Base-by-base conservation (phyloP, 23 tunicate species). In the Clavelina lepadiformis region DNA sequence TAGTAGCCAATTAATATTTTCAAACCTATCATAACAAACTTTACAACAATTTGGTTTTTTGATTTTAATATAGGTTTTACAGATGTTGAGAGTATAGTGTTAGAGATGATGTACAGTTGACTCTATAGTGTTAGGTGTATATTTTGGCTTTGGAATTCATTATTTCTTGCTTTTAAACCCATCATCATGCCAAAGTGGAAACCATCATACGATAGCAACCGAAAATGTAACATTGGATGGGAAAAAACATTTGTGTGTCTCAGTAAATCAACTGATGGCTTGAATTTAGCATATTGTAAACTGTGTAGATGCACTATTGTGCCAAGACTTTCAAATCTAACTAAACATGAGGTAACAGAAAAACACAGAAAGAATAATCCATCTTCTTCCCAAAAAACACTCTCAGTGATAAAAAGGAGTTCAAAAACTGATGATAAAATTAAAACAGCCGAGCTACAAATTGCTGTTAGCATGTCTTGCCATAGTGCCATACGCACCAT, bases 381-480 rank as follows among this genome's bases (percentile, higher is more conserved):
- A 8, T 41, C 65, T 13, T 37, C 27, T 35, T 19, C 69, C 69
- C n/a, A 63, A 63, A 63, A 63, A 36, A 63, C 37, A 63, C 29
- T 23, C 65, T 28, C 37, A 11, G 31, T 38, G 31, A 11, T n/a
- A n/a, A n/a, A n/a, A n/a, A n/a, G n/a, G n/a, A n/a, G n/a, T n/a
- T n/a, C n/a, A n/a, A n/a, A 36, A 59, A 25, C 31, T 13, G 33
- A 47, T 46, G 58, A 45, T 46, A 29, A 34, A 19, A n/a, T 45
- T 3, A 67, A 67, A 46, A 44, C 22, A 46, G 58, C 33, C 11
- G 44, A 46, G 27, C 34, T 67, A 5, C 32, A 67, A 19, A 28
- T 67, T 18, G 72, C 72, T 46, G 72, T 36, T 19, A 25, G 46
- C 15, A 67, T 67, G 44, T 29, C 63, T n/a, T 52, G 75, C 23